Base-by-base conservation (phyloP, 1,140 invertebrate species). In the Brachionus rubens region DNA sequence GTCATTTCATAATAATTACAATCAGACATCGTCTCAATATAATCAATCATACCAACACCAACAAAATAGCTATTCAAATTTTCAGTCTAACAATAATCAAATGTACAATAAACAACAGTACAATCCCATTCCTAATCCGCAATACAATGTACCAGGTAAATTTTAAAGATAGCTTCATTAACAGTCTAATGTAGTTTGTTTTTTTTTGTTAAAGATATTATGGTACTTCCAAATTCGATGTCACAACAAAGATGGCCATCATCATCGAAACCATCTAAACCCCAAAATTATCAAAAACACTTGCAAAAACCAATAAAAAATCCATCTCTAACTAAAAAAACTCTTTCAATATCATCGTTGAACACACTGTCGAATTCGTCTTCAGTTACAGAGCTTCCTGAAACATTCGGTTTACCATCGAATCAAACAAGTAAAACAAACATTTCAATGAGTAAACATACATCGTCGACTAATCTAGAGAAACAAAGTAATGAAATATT, bases 391-490 rank as follows among this genome's bases (percentile, higher is more conserved):
- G 68, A 72, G 28, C n/a, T 72, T 16, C 68, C 68, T 16, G 68
- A 72, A 30, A 72, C 68, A 72, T 72, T 72, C 46, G 68, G 68
- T 16, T 28, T 72, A 16, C 68, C 68, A 50, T 65, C 59, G 12
- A 65, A 65, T 41, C 59, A 65, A 46, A 43, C 59, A 28, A 59
- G 54, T 30, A 59, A 59, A 16, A 33, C 54, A 59, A 59, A 16
- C 21, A 28, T 59, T 10, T 33, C 33, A 36, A 36, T 59, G 3
- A 24, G 19, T 16, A 65, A 65, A 24, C 68, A 72, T 19, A 50
- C 68, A 30, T 54, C 68, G 5, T 48, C 68, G 2, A 72, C 46
- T 16, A 36, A 41, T 14, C 33, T 40, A 16, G 68, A 72, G 41
- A 72, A 72, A 56, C 24, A 33, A 56, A 4, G 2, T 50, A 50